Evolutionary conservation across 2,888 invertebrate genomes (phyloP).

Genomic region (Drosophila demipolita): DNA sequence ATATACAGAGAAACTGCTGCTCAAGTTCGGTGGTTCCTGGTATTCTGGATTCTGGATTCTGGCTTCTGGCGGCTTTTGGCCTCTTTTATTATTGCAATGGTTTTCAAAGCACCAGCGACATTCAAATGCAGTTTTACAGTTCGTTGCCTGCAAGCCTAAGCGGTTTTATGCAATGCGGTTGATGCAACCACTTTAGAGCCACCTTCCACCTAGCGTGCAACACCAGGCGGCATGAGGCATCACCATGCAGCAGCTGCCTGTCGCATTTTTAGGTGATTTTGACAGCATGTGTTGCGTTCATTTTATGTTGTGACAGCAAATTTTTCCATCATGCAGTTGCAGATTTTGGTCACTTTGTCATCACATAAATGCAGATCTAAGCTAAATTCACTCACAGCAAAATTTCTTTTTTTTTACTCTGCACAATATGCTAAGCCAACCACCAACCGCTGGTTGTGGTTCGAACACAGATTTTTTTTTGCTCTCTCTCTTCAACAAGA

Average conservation of each 20-base stretch:
- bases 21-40: too few relatives aligned
- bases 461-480: conserved; percentile 12
- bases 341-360: conserved; percentile 73
- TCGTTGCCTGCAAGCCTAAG: conserved; percentile 77
- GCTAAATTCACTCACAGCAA: conserved; percentile 57
- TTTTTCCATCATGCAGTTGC: conserved; percentile 63
- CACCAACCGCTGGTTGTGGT: conserved; percentile 19
- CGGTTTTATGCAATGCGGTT: conserved; percentile 66
- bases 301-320: conserved; percentile 76
- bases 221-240: too few relatives aligned
- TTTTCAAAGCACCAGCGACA: conserved; percentile 37
- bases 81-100: not conserved
- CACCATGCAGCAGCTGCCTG: not conserved
- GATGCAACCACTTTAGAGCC: conserved; percentile 27
- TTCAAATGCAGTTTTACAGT: conserved; percentile 79
- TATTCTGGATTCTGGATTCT: not conserved
- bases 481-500: conserved; percentile 21
- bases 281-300: conserved; percentile 35
- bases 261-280: conserved; percentile 34
- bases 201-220: not conserved
- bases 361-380: conserved; percentile 72
- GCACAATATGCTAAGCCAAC: conserved; percentile 64
- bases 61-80: conserved; percentile 10
- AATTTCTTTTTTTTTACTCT: conserved; percentile 15
- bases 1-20: too few relatives aligned